A percentile compares a stretch with the other conserved stretches of the same genome.
phyloP scores from a whole-genome alignment of 37 sponge, comb jelly and placozoan genomes.

The Spongia lamella region DNA sequence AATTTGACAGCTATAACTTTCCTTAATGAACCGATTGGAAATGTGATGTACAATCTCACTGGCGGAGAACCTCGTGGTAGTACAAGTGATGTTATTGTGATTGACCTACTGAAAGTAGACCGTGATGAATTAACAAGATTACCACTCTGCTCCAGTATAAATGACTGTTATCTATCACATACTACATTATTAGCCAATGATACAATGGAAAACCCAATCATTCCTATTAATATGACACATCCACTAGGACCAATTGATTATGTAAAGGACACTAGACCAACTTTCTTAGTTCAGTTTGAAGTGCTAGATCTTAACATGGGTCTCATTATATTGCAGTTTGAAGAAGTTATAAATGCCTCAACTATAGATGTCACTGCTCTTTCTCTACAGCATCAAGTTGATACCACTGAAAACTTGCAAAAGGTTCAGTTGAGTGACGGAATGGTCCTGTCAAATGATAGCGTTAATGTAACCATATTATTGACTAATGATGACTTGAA shows the following conservation, averaged over 20 bases:
- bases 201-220: slow-evolving; percentile 66
- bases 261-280: slow-evolving; percentile 54
- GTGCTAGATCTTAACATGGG: slow-evolving; percentile 80
- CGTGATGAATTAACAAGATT: slow-evolving; percentile 73
- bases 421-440: slow-evolving; percentile 69
- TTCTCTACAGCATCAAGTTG: slow-evolving; percentile 56
- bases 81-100: slow-evolving; percentile 42
- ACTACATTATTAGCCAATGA: slow-evolving; percentile 58
- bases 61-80: slow-evolving; percentile 47
- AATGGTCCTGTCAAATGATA: slow-evolving; percentile 54
- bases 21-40: slow-evolving; percentile 23
- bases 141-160: slow-evolving; percentile 55
- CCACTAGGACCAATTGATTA: slow-evolving; percentile 30
- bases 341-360: slow-evolving; percentile 74
- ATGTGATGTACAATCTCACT: slow-evolving; percentile 59
- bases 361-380: slow-evolving; percentile 60
- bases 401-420: slow-evolving; percentile 2
- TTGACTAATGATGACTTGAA: slow-evolving; percentile 74
- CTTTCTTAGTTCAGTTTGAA: slow-evolving; percentile 52
- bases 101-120: slow-evolving; percentile 59
- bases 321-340: slow-evolving; percentile 59
- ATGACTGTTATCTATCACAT: slow-evolving; percentile 54
- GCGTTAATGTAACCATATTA: slow-evolving; percentile 52
- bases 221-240: slow-evolving; percentile 8
- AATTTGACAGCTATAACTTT: slow-evolving; percentile 56